Evolutionary conservation across 92 coral and sea anemone genomes (phyloP).

Genomic region (Phymanthus crucifer): DNA sequence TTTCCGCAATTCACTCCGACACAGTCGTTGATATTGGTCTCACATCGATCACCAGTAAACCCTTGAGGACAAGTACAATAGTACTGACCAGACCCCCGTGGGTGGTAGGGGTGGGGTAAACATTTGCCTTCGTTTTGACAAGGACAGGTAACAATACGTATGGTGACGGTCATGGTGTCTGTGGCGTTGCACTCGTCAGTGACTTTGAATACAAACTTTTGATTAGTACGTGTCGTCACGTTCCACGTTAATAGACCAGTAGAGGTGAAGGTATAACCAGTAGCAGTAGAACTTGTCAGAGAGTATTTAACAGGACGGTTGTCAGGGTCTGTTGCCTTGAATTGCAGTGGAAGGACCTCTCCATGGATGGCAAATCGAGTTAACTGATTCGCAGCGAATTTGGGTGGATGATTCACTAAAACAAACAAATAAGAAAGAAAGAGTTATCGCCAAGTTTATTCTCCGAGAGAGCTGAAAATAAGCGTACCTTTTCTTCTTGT

Average conservation of each 20-base stretch:
- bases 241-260: conserved; percentile 46
- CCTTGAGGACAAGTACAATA: no score
- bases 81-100: conserved; percentile 3
- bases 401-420: conserved; percentile 43
- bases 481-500: conserved; percentile 37
- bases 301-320: no score
- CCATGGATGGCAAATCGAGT: conserved; percentile 8
- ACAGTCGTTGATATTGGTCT: conserved; percentile 22
- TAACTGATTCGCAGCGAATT: conserved; percentile 17
- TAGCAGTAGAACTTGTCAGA: conserved; percentile 2
- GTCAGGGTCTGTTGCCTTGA: conserved; percentile 62
- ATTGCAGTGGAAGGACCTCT: conserved; percentile 33
- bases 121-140: conserved; percentile 15
- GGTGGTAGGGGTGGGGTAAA: no score
- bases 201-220: conserved; percentile 1
- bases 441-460: no score
- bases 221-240: conserved; percentile 13
- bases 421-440: neutral
- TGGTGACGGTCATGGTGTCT: conserved; percentile 16
- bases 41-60: neutral
- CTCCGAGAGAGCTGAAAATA: neutral
- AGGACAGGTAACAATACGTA: conserved; percentile 24
- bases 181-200: no score
- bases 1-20: conserved; percentile 24
- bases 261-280: conserved; percentile 11